Evolutionary conservation across 2,888 invertebrate species (phyloP).

Genomic region (Schizotus pectinicornis): DNA sequence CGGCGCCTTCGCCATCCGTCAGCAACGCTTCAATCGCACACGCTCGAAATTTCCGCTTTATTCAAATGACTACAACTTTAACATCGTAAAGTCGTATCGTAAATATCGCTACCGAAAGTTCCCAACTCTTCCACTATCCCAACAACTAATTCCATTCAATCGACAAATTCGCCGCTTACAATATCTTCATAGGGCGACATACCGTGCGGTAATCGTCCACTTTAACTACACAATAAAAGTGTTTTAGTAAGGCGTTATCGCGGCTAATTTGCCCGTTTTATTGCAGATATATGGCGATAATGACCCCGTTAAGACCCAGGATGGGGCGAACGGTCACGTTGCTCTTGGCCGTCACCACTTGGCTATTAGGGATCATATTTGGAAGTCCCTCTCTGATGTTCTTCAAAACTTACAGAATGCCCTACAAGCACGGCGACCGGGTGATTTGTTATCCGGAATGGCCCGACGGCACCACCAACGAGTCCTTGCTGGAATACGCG

Average conservation of each 20-base stretch:
- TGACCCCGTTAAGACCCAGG: conserved; percentile 88
- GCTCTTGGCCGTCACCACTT: conserved; percentile 82
- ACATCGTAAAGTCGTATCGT: too few relatives aligned
- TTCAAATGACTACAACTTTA: too few relatives aligned
- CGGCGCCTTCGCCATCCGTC: too few relatives aligned
- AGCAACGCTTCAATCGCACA: too few relatives aligned
- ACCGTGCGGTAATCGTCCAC: not conserved
- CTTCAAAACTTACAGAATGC: conserved; percentile 71
- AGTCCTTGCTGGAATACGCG: conserved; percentile 76
- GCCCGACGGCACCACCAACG: conserved; percentile 81
- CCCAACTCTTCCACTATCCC: too few relatives aligned
- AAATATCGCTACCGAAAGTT: too few relatives aligned
- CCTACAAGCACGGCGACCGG: conserved; percentile 61
- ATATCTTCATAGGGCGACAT: too few relatives aligned
- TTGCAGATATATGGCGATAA: conserved; percentile 90
- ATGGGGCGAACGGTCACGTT: conserved; percentile 86
- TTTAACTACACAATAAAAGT: conserved; percentile 5
- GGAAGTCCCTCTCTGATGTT: conserved; percentile 87
- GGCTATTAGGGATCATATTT: conserved; percentile 79
- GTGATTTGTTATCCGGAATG: conserved; percentile 84
- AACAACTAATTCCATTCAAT: too few relatives aligned
- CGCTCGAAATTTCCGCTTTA: too few relatives aligned
- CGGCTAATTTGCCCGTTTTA: not conserved
- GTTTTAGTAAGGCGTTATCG: not conserved
- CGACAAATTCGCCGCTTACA: too few relatives aligned